phyloP scores from a whole-genome alignment of 1,140 invertebrate genomes.

The Leptonema lineaticorne region DNA sequence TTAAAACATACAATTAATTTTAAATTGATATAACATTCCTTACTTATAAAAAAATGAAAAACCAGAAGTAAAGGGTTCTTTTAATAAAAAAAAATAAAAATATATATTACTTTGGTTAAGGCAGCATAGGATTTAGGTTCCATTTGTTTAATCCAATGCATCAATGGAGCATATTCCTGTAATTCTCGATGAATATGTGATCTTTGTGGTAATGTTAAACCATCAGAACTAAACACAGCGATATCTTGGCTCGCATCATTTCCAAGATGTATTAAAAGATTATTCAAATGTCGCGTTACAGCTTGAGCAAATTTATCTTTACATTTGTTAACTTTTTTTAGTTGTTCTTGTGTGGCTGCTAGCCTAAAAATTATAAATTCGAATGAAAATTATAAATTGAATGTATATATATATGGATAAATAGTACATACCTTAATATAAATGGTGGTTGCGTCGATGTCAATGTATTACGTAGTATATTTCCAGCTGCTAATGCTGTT shows the following conservation, averaged over 20 bases:
- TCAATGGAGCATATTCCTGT: slow-evolving; percentile 80
- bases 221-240: slow-evolving; percentile 48
- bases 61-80: not conserved
- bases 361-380: slow-evolving; percentile 56
- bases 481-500: slow-evolving; percentile 77
- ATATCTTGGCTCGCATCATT: slow-evolving; percentile 48
- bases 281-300: slow-evolving; percentile 85
- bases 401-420: not conserved
- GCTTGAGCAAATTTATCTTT: slow-evolving; percentile 82
- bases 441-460: slow-evolving; percentile 54
- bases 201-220: slow-evolving; percentile 76
- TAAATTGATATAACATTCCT: not conserved
- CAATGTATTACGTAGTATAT: slow-evolving; percentile 76
- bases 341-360: slow-evolving; percentile 85
- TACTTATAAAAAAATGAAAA: not conserved
- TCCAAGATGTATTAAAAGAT: slow-evolving; percentile 88
- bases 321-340: slow-evolving; percentile 80
- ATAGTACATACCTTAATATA: slow-evolving; percentile 27
- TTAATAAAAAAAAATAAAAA: not conserved
- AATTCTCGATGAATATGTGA: slow-evolving; percentile 80
- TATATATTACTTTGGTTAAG: slow-evolving; percentile 57
- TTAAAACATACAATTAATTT: not conserved
- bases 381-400: not conserved
- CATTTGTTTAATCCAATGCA: slow-evolving; percentile 87
- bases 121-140: slow-evolving; percentile 79